These are phyloP conservation scores for Elysia crispata DNA, from an alignment of 2,888 invertebrate genomes.

Conservation along the genomic window DNA sequence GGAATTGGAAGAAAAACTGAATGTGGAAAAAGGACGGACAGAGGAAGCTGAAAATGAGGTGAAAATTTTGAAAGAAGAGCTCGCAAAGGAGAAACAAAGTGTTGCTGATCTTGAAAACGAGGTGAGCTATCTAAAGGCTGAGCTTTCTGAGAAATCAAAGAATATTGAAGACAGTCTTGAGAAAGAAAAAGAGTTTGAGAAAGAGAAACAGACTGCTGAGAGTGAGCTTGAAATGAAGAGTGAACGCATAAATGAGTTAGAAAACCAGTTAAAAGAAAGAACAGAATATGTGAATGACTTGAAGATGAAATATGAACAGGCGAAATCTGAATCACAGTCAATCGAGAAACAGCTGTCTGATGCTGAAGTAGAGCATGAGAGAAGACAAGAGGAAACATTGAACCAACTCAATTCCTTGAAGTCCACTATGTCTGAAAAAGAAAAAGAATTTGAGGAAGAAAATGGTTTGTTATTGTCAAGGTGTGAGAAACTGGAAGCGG, in stretches of 20 bases:
- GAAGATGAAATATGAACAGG: slow-evolving; percentile 38
- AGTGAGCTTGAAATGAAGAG: slow-evolving; percentile 48
- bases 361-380: slow-evolving; percentile 28
- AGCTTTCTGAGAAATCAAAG: slow-evolving; percentile 60
- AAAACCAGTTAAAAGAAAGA: slow-evolving; percentile 34
- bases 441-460: slow-evolving; percentile 38
- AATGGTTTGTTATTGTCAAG: neutral
- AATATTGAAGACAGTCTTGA: slow-evolving; percentile 57
- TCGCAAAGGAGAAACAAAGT: slow-evolving; percentile 42
- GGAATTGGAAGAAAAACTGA: slow-evolving; percentile 26
- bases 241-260: slow-evolving; percentile 44
- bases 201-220: slow-evolving; percentile 50
- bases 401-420: slow-evolving; percentile 52
- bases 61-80: slow-evolving; percentile 37
- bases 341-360: slow-evolving; percentile 32
- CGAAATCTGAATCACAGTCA: slow-evolving; percentile 40
- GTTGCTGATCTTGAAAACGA: slow-evolving; percentile 40
- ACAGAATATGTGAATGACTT: slow-evolving; percentile 33
- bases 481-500: slow-evolving; percentile 13
- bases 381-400: slow-evolving; percentile 38
- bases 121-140: slow-evolving; percentile 44
- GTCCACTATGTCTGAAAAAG: slow-evolving; percentile 34
- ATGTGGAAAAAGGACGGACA: slow-evolving; percentile 13
- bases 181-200: slow-evolving; percentile 58
- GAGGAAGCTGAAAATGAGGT: slow-evolving; percentile 37